A percentile compares a stretch with the other conserved stretches of the same genome.
These are phyloP conservation scores for Gouania willdenowi DNA, from an alignment of 2,797 vertebrate species.

Conservation along the genomic window DNA sequence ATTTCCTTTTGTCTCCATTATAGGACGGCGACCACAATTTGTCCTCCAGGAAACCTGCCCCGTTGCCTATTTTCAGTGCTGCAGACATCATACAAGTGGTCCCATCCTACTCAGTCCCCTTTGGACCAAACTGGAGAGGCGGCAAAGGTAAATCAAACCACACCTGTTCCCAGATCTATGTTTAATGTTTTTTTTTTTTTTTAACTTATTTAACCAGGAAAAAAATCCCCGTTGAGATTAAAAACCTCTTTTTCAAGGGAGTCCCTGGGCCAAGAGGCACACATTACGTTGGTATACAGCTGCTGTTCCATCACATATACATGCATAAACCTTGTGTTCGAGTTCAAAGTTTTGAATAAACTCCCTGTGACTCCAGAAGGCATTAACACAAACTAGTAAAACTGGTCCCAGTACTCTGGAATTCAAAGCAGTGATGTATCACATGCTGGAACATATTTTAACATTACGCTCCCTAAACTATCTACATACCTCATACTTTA, in stretches of 20 bases:
- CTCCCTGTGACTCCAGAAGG: background rate
- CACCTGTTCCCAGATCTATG: too few relatives aligned
- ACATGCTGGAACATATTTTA: constrained; percentile 19
- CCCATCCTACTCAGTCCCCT: constrained; percentile 38
- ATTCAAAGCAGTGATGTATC: constrained; percentile 33
- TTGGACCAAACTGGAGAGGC: constrained; percentile 40
- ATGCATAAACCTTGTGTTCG: background rate
- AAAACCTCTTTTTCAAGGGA: too few relatives aligned
- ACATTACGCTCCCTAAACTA: constrained; percentile 16
- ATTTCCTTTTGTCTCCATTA: constrained; percentile 3
- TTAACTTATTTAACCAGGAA: too few relatives aligned
- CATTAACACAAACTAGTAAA: constrained; percentile 44
- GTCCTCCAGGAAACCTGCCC: constrained; percentile 49
- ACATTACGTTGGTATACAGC: too few relatives aligned
- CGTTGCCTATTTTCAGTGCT: constrained; percentile 65
- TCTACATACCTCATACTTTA: constrained; percentile 33
- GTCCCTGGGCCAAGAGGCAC: too few relatives aligned
- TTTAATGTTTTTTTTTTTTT: too few relatives aligned
- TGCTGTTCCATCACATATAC: too few relatives aligned
- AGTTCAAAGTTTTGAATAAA: background rate
- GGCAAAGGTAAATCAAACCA: constrained; percentile 1
- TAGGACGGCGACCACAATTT: constrained; percentile 52
- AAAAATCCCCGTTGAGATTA: too few relatives aligned
- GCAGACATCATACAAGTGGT: constrained; percentile 74
- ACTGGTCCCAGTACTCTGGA: constrained; percentile 43